phyloP scores from a whole-genome alignment of 1,140 invertebrate species.

The Ephestia elutella region DNA sequence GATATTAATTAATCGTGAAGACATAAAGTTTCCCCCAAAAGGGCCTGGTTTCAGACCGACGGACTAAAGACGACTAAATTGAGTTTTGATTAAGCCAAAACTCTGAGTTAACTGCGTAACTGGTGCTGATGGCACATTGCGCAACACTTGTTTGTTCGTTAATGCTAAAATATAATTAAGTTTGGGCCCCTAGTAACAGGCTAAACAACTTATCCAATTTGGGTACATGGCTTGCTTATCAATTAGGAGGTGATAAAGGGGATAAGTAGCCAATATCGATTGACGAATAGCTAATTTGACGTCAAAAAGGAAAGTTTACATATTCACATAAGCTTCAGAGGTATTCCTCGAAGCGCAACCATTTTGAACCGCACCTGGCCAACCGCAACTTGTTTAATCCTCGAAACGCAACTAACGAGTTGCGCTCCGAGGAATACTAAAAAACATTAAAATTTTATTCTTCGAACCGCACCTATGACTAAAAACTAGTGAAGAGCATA shows the following conservation, averaged over 20 bases:
- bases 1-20: slow-evolving; percentile 38
- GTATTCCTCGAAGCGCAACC: no score
- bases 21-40: slow-evolving; percentile 34
- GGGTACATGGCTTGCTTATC: slow-evolving; percentile 3
- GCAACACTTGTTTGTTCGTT: slow-evolving; percentile 18
- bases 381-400: no score
- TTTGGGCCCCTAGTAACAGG: slow-evolving; percentile 10
- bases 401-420: no score
- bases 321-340: no score
- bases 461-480: no score
- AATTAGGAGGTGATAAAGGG: slow-evolving; percentile 2
- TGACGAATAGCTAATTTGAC: no score
- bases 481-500: no score
- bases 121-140: slow-evolving; percentile 24
- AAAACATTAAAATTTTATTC: no score
- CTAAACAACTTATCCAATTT: slow-evolving; percentile 12
- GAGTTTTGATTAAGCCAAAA: slow-evolving; percentile 39
- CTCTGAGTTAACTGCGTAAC: slow-evolving; percentile 21
- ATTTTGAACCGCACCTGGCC: no score
- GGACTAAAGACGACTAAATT: slow-evolving; percentile 34
- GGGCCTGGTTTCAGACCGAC: slow-evolving; percentile 29
- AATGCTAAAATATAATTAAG: slow-evolving; percentile 23
- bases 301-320: no score
- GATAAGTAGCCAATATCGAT: neutral
- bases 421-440: no score